A percentile compares a stretch with the other conserved stretches of the same genome.
phyloP scores from a whole-genome alignment of 1,140 invertebrate species.

The Drosophila kepulauana region DNA sequence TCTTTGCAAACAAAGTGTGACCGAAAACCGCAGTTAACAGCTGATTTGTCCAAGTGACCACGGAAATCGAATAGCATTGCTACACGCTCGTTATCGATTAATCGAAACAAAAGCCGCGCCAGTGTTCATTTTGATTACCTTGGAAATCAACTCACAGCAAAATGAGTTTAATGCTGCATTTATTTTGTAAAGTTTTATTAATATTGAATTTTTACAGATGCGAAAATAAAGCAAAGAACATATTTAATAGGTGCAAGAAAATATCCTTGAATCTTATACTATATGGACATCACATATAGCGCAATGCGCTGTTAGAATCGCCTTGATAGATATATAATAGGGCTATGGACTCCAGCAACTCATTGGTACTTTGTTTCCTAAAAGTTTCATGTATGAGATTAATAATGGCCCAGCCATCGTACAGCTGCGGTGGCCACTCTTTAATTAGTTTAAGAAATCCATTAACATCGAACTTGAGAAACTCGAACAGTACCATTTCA shows the following conservation, averaged over 20 bases:
- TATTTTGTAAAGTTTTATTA: no score
- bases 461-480: conserved; percentile 92
- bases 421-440: conserved; percentile 94
- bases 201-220: no score
- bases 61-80: not conserved
- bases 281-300: conserved; percentile 86
- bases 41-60: conserved; percentile 13
- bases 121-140: no score
- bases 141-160: no score
- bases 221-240: no score
- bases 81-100: conserved; percentile 4
- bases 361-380: conserved; percentile 89
- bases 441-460: conserved; percentile 95
- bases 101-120: conserved; percentile 13
- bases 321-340: conserved; percentile 96
- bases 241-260: no score
- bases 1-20: conserved; percentile 27
- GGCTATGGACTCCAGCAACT: conserved; percentile 94
- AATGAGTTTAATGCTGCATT: no score
- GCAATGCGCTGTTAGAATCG: conserved; percentile 96
- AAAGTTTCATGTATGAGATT: conserved; percentile 93
- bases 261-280: no score
- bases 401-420: conserved; percentile 94
- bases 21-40: conserved; percentile 35
- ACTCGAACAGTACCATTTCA: conserved; percentile 98